phyloP scores from a whole-genome alignment of 2,113 vertebrate genomes.

The Trematomus loennbergii region DNA sequence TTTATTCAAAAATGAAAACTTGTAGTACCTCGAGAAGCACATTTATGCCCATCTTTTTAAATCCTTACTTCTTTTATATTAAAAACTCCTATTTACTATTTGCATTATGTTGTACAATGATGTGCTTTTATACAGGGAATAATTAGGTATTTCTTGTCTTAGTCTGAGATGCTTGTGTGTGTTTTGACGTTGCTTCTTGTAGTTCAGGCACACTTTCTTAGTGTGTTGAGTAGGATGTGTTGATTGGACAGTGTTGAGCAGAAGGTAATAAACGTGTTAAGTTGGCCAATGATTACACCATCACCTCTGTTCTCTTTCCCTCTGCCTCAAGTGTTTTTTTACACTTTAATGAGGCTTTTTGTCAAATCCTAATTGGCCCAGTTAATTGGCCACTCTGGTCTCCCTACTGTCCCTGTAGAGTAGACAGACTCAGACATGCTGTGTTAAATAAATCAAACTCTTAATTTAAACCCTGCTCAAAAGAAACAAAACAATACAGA shows the following conservation, averaged over 20 bases:
- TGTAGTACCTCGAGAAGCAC: no score
- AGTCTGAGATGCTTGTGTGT: slow-evolving; percentile 9
- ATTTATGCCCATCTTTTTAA: neutral
- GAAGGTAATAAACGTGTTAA: slow-evolving; percentile 34
- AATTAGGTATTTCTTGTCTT: neutral
- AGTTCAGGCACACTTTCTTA: slow-evolving; percentile 8
- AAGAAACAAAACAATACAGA: neutral
- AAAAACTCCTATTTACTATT: neutral
- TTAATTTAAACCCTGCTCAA: neutral
- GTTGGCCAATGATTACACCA: slow-evolving; percentile 17
- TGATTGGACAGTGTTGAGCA: slow-evolving; percentile 57
- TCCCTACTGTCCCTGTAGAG: slow-evolving; percentile 9
- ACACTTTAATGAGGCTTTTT: slow-evolving; percentile 16
- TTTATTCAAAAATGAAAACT: no score
- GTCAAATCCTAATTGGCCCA: slow-evolving; percentile 11
- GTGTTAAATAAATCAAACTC: slow-evolving; percentile 42
- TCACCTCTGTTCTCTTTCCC: slow-evolving; percentile 19
- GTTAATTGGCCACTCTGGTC: slow-evolving; percentile 34
- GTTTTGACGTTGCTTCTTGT: slow-evolving; percentile 28
- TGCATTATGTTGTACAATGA: neutral
- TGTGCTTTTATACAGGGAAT: no score
- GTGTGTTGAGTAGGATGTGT: slow-evolving; percentile 67
- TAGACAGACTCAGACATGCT: slow-evolving; percentile 27
- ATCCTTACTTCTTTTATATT: neutral
- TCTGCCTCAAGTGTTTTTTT: slow-evolving; percentile 16